A percentile compares a stretch with the other conserved stretches of the same genome.
phyloP scores from a whole-genome alignment of 2,888 invertebrate species.

The Cynaeus angustus region DNA sequence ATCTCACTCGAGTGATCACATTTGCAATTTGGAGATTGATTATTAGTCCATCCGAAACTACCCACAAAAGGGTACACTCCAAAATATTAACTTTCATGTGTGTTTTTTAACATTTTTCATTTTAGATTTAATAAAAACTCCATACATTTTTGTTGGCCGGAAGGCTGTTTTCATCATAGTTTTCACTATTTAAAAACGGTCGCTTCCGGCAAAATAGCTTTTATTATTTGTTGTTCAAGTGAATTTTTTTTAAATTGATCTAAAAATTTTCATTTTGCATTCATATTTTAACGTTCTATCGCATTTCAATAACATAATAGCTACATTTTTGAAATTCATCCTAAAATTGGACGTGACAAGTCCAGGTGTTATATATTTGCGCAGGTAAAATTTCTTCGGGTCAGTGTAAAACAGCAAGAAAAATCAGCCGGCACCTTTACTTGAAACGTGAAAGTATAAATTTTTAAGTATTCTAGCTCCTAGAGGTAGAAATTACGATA shows the following conservation, averaged over 20 bases:
- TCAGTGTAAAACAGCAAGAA: constrained; percentile 18
- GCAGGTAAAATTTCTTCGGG: constrained; percentile 21
- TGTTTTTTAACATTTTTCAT: constrained; percentile 28
- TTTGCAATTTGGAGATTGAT: neutral
- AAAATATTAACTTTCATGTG: constrained; percentile 16
- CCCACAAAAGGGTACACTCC: neutral
- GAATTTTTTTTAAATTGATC: constrained; percentile 34
- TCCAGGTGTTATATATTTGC: constrained; percentile 1
- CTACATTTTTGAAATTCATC: neutral
- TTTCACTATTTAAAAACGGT: constrained; percentile 30
- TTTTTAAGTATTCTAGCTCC: constrained; percentile 15
- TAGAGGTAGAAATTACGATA: neutral
- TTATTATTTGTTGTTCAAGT: constrained; percentile 31
- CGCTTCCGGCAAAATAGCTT: constrained; percentile 13
- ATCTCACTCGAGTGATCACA: no score
- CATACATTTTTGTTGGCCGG: constrained; percentile 29
- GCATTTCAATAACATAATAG: neutral
- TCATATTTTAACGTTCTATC: neutral
- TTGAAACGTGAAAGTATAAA: constrained; percentile 27
- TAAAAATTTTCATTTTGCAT: constrained; percentile 19
- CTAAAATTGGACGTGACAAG: constrained; percentile 4
- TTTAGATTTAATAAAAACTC: constrained; percentile 34
- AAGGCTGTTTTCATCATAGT: constrained; percentile 32
- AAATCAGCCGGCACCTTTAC: constrained; percentile 9
- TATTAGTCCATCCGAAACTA: neutral